A percentile compares a stretch with the other conserved stretches of the same genome.
These are phyloP conservation scores for Tarsius wallacei DNA, from an alignment of 2,797 vertebrate species.

Conservation along the genomic window DNA sequence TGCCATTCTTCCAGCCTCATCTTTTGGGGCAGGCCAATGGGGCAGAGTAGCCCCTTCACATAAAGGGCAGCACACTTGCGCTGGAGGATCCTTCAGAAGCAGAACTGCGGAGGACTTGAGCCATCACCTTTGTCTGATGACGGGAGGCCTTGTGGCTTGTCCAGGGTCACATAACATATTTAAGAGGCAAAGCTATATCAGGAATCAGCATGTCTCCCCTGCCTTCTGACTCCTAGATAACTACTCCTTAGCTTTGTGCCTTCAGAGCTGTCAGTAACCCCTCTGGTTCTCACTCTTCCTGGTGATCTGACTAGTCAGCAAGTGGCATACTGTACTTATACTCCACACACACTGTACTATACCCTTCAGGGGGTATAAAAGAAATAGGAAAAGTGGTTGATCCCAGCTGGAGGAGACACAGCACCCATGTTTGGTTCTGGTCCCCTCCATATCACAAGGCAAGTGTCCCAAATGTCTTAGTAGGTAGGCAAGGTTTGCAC, in stretches of 20 bases:
- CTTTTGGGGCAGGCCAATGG: neutral
- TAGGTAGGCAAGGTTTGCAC: neutral
- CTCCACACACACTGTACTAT: fast-evolving
- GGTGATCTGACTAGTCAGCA: neutral
- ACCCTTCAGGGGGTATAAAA: neutral
- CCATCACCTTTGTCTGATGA: neutral
- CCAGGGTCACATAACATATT: neutral
- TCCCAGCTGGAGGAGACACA: fast-evolving
- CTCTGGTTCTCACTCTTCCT: neutral
- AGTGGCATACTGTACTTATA: neutral
- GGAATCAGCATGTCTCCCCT: neutral
- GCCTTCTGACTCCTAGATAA: neutral
- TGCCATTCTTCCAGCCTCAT: neutral
- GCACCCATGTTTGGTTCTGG: neutral
- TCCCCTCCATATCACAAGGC: neutral
- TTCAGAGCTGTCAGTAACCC: neutral
- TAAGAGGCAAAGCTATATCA: constrained; percentile 7
- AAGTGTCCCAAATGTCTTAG: neutral
- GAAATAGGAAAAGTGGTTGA: neutral
- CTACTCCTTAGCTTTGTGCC: neutral
- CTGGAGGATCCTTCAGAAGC: neutral
- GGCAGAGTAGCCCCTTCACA: neutral
- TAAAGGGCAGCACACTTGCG: neutral
- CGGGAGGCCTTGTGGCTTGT: neutral
- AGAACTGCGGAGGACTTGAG: neutral